A percentile compares a stretch with the other conserved stretches of the same genome.
Evolutionary conservation across 2,888 invertebrate genomes (phyloP).

Genomic region (Rutpela maculata): DNA sequence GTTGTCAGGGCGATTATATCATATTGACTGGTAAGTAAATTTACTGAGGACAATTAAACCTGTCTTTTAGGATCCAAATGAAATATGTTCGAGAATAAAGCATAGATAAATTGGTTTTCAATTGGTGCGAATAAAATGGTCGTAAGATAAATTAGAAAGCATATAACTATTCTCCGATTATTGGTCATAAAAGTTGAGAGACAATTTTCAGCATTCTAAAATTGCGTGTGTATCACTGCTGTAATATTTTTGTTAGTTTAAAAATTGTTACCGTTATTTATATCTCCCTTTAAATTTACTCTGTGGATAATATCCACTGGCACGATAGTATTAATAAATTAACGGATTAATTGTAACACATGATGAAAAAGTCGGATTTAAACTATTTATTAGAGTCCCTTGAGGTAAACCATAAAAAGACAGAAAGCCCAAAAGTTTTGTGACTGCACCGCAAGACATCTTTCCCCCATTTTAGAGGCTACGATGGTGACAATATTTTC

Average conservation of each 20-base stretch:
- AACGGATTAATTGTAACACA: too few species aligned
- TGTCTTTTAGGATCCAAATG: not conserved
- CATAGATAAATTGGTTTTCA: not conserved
- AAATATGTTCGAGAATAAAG: conserved; percentile 1
- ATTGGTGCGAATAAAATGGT: not conserved
- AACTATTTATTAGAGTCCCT: too few species aligned
- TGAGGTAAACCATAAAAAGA: too few species aligned
- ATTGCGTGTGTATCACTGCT: not conserved
- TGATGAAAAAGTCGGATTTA: too few species aligned
- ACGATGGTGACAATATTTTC: too few species aligned
- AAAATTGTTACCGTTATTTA: not conserved
- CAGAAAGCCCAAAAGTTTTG: too few species aligned
- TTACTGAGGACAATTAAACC: not conserved
- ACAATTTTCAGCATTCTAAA: not conserved
- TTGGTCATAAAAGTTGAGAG: not conserved
- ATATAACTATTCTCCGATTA: not conserved
- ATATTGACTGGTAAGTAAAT: not conserved
- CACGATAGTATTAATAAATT: too few species aligned
- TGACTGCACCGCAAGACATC: too few species aligned
- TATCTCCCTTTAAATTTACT: too few species aligned
- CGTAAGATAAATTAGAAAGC: not conserved
- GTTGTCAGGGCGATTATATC: not conserved
- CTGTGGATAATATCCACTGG: too few species aligned
- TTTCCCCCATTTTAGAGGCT: too few species aligned
- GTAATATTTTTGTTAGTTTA: not conserved